phyloP scores from a whole-genome alignment of 2,113 vertebrate genomes.

The Saguinus imperator region DNA sequence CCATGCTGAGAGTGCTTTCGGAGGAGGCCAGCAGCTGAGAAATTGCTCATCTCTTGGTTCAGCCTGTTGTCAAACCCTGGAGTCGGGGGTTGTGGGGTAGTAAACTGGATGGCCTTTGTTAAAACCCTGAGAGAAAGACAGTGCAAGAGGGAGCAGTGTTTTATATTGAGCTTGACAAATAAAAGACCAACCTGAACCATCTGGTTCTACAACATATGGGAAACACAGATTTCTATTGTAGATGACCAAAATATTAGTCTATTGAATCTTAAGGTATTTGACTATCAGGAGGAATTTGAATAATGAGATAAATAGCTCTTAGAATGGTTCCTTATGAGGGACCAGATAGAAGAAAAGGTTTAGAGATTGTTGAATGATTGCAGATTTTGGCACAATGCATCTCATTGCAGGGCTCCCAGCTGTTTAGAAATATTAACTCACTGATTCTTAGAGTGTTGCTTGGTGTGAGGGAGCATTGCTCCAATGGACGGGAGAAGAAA shows the following conservation, averaged over 20 bases:
- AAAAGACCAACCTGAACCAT: conserved; percentile 82
- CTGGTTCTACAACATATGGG: conserved; percentile 80
- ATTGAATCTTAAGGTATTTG: conserved; percentile 76
- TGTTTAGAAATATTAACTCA: conserved; percentile 62
- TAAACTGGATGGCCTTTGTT: conserved; percentile 73
- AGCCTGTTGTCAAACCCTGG: conserved; percentile 74
- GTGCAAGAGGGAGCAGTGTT: conserved; percentile 45
- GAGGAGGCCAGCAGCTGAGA: conserved; percentile 78
- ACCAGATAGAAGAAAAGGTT: conserved; percentile 45
- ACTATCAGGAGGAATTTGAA: conserved; percentile 62
- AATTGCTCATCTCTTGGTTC: conserved; percentile 81
- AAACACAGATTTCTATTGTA: conserved; percentile 79
- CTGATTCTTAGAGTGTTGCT: background rate
- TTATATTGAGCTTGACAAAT: conserved; percentile 75
- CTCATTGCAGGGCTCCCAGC: background rate
- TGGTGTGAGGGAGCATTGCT: background rate
- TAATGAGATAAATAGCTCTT: conserved; percentile 62
- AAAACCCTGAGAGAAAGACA: conserved; percentile 64
- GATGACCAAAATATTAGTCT: conserved; percentile 76
- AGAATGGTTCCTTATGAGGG: conserved; percentile 21
- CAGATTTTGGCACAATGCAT: conserved; percentile 29
- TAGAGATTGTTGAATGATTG: conserved; percentile 34
- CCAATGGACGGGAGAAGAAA: background rate
- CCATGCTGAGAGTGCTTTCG: conserved; percentile 72
- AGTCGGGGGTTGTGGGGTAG: conserved; percentile 3